phyloP scores from a whole-genome alignment of 1,140 invertebrate genomes.

The Ephestia elutella region DNA sequence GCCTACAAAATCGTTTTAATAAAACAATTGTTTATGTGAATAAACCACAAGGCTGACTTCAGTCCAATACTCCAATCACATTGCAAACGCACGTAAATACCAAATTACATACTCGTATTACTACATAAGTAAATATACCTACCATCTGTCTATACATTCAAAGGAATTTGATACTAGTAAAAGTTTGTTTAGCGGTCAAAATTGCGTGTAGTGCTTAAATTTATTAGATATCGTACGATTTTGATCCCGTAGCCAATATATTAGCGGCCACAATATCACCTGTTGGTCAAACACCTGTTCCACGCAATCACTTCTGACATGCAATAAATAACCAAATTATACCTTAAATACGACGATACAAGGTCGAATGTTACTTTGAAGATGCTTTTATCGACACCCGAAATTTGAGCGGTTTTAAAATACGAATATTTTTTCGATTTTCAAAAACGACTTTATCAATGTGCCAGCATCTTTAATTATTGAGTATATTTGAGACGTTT shows the following conservation, averaged over 20 bases:
- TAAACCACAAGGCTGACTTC: constrained; percentile 8
- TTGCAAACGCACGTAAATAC: constrained; percentile 17
- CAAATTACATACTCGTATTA: constrained; percentile 18
- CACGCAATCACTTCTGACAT: constrained; percentile 59
- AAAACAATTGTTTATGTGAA: not conserved
- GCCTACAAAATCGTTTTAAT: constrained; percentile 2
- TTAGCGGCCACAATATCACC: constrained; percentile 66
- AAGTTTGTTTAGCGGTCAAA: not conserved
- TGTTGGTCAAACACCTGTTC: constrained; percentile 65
- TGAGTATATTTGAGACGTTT: too few species aligned
- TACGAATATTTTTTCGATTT: constrained; percentile 23
- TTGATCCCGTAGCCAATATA: constrained; percentile 61
- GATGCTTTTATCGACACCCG: constrained; percentile 18
- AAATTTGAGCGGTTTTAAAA: constrained; percentile 40
- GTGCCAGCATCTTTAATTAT: not conserved
- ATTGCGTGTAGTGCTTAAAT: constrained; percentile 20
- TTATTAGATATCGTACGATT: constrained; percentile 60
- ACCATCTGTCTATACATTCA: constrained; percentile 12
- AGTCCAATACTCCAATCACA: constrained; percentile 18
- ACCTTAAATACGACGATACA: constrained; percentile 19
- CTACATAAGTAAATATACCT: constrained; percentile 19
- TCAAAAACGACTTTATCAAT: not conserved
- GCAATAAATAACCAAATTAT: constrained; percentile 17
- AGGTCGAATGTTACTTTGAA: not conserved
- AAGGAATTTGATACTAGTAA: constrained; percentile 18